These are phyloP conservation scores for Lepidothrix coronata DNA, from an alignment of 2,113 vertebrate genomes.

Conservation along the genomic window DNA sequence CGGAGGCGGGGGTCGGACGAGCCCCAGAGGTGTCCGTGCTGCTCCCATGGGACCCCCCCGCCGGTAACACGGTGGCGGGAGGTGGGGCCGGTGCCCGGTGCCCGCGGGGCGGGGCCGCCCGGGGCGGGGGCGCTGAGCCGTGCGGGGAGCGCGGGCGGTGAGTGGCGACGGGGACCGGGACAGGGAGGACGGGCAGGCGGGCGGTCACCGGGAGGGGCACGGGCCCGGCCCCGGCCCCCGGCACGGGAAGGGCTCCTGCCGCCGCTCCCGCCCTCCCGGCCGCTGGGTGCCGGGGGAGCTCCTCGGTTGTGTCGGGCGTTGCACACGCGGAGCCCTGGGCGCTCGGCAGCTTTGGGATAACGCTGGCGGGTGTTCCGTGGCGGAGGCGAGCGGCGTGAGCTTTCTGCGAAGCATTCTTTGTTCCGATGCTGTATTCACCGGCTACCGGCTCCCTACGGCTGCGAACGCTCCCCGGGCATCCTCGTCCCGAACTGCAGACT, in stretches of 20 bases:
- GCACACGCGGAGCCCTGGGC: neutral
- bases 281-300: neutral
- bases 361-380: neutral
- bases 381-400: neutral
- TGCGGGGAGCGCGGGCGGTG: neutral
- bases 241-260: neutral
- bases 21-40: neutral
- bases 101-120: neutral
- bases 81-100: neutral
- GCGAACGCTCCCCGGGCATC: accelerated
- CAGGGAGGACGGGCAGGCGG: neutral
- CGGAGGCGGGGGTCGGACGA: neutral
- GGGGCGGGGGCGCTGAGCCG: neutral
- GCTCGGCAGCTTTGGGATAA: accelerated
- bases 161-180: neutral
- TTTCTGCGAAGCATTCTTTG: accelerated
- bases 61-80: neutral
- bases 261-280: too few species aligned
- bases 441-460: neutral
- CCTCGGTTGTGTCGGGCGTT: neutral
- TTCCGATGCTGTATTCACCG: accelerated
- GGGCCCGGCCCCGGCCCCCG: neutral
- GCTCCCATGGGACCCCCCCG: too few species aligned
- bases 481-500: neutral
- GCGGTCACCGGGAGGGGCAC: neutral